Percentiles rank a stretch among this genome's conserved stretches.
Evolutionary conservation across 2,797 vertebrate species (phyloP).

Genomic region (Schizothorax lantsangensis): DNA sequence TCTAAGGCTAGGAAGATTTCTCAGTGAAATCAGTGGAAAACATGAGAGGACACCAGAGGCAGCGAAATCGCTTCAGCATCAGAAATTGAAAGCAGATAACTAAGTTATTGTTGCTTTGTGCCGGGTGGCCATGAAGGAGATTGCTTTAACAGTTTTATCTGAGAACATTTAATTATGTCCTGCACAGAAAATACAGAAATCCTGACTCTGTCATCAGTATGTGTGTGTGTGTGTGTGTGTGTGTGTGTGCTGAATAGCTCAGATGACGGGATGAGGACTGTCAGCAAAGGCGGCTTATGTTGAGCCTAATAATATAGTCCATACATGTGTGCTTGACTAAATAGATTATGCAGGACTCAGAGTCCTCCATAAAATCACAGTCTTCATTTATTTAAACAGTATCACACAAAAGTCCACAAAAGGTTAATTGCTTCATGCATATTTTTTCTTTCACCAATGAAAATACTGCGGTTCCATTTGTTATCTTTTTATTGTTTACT

Average conservation of each 20-base stretch:
- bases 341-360: neutral
- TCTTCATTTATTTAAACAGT: neutral
- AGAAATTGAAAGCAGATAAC: neutral
- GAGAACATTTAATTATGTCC: conserved; percentile 20
- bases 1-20: neutral
- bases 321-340: neutral
- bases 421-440: neutral
- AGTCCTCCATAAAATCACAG: neutral
- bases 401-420: neutral
- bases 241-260: neutral
- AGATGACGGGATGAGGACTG: neutral
- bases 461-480: neutral
- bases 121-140: neutral
- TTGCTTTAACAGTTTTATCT: neutral
- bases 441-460: no score
- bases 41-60: neutral
- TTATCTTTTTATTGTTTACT: no score
- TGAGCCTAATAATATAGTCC: conserved; percentile 3
- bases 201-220: neutral
- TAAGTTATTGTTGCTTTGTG: conserved; percentile 5
- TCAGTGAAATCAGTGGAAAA: neutral
- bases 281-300: conserved; percentile 5
- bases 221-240: neutral
- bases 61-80: neutral
- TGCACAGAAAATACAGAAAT: neutral